Conservation (phyloP, 2,113 vertebrate species). For the Strix uralensis region DNA sequence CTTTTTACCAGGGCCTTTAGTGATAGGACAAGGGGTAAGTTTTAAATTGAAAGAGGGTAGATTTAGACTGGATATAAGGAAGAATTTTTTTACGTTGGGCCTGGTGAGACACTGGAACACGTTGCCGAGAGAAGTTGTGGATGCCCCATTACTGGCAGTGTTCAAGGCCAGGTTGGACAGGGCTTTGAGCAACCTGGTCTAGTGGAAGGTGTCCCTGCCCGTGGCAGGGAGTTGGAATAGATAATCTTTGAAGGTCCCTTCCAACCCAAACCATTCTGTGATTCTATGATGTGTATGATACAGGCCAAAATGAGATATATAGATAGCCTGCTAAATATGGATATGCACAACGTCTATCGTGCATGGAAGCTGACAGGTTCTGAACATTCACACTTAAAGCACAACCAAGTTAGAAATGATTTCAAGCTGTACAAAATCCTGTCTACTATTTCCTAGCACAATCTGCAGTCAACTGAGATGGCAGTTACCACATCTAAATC, state of each 20-base stretch:
- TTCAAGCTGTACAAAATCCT: background rate
- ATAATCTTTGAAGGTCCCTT: background rate
- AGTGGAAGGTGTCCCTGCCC: background rate
- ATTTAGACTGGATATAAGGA: background rate
- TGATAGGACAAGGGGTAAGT: background rate
- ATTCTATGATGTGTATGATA: background rate
- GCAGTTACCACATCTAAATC: background rate
- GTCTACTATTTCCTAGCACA: background rate
- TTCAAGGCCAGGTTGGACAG: background rate
- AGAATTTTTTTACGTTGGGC: background rate
- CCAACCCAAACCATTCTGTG: background rate
- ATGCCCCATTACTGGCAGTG: background rate
- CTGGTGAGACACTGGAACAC: background rate
- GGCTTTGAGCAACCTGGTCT: background rate
- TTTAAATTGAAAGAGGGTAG: background rate
- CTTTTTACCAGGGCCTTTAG: background rate
- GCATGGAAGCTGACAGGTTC: background rate
- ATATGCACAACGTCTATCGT: background rate
- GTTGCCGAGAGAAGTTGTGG: background rate
- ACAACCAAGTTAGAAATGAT: background rate
- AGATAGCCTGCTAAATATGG: background rate
- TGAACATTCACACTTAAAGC: background rate
- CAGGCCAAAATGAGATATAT: background rate
- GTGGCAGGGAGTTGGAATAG: background rate
- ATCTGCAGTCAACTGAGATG: background rate